Percentiles rank a stretch among this genome's conserved stretches.
Evolutionary conservation across 2,888 invertebrate genomes (phyloP).

Genomic region (Tetanocera ferruginea): DNA sequence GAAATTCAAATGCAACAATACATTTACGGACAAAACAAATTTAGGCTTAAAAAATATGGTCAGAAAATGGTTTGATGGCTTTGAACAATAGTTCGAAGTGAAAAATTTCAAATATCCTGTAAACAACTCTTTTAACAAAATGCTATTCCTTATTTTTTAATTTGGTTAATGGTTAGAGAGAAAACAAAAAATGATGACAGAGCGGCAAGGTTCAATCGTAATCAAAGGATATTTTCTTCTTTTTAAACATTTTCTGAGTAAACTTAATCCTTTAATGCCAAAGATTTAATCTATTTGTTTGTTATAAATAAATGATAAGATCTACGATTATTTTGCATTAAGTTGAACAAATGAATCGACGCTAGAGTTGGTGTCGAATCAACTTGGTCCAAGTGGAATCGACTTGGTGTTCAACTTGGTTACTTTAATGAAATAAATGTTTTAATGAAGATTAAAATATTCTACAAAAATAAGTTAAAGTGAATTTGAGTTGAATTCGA

Average conservation of each 20-base stretch:
- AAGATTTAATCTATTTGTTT: background rate
- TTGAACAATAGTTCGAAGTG: background rate
- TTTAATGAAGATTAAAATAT: too few species aligned
- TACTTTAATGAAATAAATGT: too few species aligned
- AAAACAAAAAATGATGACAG: background rate
- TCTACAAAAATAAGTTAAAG: too few species aligned
- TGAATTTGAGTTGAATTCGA: too few species aligned
- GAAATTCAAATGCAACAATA: constrained; percentile 17
- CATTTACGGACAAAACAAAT: background rate
- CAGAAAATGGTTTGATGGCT: background rate
- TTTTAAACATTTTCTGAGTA: background rate
- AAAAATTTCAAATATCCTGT: background rate
- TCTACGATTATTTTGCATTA: background rate
- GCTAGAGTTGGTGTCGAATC: too few species aligned
- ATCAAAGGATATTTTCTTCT: background rate
- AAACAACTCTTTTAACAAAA: constrained; percentile 16
- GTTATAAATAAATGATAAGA: constrained; percentile 6
- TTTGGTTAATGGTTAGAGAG: background rate
- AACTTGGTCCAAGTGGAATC: too few species aligned
- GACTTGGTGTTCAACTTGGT: too few species aligned
- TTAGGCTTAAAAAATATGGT: constrained; percentile 2
- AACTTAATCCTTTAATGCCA: background rate
- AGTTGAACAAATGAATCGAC: too few species aligned
- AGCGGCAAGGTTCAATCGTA: background rate
- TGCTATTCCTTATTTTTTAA: background rate